A percentile compares a stretch with the other conserved stretches of the same genome.
These are phyloP conservation scores for Drosophila bipectinata DNA, from an alignment of 1,140 invertebrate genomes.

Conservation along the genomic window DNA sequence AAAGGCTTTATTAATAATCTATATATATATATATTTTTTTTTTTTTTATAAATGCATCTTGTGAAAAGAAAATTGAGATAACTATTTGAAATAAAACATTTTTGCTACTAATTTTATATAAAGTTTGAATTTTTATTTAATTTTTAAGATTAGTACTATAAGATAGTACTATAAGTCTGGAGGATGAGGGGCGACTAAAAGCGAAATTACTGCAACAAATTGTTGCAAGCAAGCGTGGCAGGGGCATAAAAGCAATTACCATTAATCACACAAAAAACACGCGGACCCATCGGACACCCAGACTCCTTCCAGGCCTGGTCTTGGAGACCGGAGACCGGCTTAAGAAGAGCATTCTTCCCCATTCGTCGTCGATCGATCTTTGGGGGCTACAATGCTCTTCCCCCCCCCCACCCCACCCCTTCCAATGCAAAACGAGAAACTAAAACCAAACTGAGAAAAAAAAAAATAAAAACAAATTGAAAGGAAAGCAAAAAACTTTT, in stretches of 20 bases:
- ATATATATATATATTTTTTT: background rate
- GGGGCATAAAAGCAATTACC: slow-evolving; percentile 56
- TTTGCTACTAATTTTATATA: background rate
- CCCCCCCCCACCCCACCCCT: background rate
- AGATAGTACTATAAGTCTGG: too few relatives aligned
- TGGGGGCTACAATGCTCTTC: background rate
- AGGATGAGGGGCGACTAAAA: slow-evolving; percentile 19
- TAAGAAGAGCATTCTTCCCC: slow-evolving; percentile 23
- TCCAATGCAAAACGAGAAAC: slow-evolving; percentile 33
- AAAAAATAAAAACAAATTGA: slow-evolving; percentile 4
- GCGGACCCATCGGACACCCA: slow-evolving; percentile 2
- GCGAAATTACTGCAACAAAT: slow-evolving; percentile 49
- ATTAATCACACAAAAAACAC: slow-evolving; percentile 55
- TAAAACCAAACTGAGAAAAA: slow-evolving; percentile 8
- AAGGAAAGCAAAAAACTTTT: slow-evolving; percentile 16
- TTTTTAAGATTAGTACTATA: background rate
- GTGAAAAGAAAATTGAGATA: background rate
- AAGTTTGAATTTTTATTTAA: background rate
- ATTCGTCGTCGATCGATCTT: slow-evolving; percentile 24
- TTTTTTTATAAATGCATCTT: background rate
- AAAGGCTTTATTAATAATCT: background rate
- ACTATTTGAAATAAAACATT: slow-evolving; percentile 2
- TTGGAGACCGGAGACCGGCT: slow-evolving; percentile 2
- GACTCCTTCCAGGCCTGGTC: background rate
- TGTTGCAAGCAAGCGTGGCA: slow-evolving; percentile 15